Percentiles rank a stretch among this genome's conserved stretches.
phyloP scores from a whole-genome alignment of 2,888 invertebrate genomes.

The Drosophila histrio region DNA sequence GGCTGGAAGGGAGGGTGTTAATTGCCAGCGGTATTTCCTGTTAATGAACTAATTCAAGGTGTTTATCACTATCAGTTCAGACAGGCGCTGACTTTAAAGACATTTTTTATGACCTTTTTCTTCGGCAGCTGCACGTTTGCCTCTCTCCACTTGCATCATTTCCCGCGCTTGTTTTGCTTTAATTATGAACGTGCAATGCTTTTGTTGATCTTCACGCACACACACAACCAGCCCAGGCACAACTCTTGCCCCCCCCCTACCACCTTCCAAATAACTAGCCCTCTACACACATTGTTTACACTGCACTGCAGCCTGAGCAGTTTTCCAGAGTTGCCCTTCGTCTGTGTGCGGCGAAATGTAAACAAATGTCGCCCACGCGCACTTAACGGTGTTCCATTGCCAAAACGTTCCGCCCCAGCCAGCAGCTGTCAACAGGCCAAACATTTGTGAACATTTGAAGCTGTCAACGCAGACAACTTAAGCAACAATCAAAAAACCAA shows the following conservation, averaged over 20 bases:
- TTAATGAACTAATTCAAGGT: constrained; percentile 66
- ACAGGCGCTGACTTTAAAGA: constrained; percentile 28
- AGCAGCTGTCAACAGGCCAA: constrained; percentile 55
- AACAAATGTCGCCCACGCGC: constrained; percentile 40
- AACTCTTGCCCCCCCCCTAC: neutral
- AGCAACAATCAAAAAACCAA: constrained; percentile 34
- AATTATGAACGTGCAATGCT: constrained; percentile 64
- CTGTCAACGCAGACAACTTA: constrained; percentile 59
- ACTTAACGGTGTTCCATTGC: constrained; percentile 46
- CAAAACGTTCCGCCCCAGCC: constrained; percentile 47
- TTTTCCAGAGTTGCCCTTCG: constrained; percentile 8
- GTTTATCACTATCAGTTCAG: constrained; percentile 36
- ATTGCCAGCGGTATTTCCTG: constrained; percentile 59
- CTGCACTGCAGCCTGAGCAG: constrained; percentile 17
- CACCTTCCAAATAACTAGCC: neutral
- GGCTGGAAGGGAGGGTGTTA: constrained; percentile 41
- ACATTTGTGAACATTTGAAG: constrained; percentile 34
- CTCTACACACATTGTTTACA: constrained; percentile 52
- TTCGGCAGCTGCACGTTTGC: neutral
- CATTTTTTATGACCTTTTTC: constrained; percentile 24
- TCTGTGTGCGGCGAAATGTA: constrained; percentile 24
- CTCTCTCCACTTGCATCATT: neutral
- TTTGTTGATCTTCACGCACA: constrained; percentile 44
- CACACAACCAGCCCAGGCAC: neutral
- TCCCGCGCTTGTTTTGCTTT: constrained; percentile 63